A percentile compares a stretch with the other conserved stretches of the same genome.
These are phyloP conservation scores for Hydrozoanthus gracilis DNA, from an alignment of 92 coral and sea anemone species.

Conservation along the genomic window DNA sequence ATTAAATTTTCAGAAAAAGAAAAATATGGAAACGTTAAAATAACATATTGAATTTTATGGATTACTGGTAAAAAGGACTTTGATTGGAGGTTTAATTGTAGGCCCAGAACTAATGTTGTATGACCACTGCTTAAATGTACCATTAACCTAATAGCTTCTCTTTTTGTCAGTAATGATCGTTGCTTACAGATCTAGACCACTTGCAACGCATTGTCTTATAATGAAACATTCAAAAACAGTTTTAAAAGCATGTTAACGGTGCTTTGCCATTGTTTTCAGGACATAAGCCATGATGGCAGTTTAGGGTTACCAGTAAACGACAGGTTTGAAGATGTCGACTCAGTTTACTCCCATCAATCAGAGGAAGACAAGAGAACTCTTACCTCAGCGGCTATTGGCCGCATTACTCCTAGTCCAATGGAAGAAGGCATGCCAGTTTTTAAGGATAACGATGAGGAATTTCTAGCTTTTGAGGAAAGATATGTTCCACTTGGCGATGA, in stretches of 20 bases:
- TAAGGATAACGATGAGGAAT: conserved; percentile 61
- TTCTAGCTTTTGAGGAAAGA: conserved; percentile 68
- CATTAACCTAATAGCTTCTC: no score
- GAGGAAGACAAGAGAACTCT: conserved; percentile 91
- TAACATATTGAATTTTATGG: no score
- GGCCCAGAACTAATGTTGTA: no score
- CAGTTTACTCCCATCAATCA: conserved; percentile 54
- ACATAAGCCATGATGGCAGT: conserved; percentile 66
- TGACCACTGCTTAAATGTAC: no score
- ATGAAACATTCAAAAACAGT: background rate
- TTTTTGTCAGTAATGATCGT: no score
- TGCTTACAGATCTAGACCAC: no score
- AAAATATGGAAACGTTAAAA: no score
- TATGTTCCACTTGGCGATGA: conserved; percentile 68
- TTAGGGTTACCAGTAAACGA: conserved; percentile 59
- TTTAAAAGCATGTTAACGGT: background rate
- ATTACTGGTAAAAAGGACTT: no score
- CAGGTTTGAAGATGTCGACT: conserved; percentile 60
- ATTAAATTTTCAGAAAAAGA: no score
- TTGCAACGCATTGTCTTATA: no score
- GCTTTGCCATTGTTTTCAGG: conserved; percentile 43
- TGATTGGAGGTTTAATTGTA: no score
- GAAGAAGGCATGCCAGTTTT: conserved; percentile 75
- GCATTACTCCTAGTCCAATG: conserved; percentile 81
- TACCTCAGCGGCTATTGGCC: conserved; percentile 88